Base-by-base conservation (phyloP, 2,113 vertebrate species). In the Actinemys pallida region DNA sequence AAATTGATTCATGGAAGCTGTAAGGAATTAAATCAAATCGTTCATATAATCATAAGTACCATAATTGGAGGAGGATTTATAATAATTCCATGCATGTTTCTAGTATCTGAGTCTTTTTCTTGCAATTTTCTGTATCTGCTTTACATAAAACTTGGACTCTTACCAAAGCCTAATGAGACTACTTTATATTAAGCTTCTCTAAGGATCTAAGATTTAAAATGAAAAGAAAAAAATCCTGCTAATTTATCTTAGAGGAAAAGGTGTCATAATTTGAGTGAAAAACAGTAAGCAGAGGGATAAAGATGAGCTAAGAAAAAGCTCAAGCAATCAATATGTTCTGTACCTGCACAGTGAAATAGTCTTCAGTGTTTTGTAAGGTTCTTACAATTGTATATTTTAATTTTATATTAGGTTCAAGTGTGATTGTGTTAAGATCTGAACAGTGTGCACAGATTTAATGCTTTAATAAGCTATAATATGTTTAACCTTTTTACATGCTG, bases 101-200 rank as follows among this genome's bases (percentile, higher is more conserved):
- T 86, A 92, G 90, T 80, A 91, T 98, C 95, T 95, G 89, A 97
- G 62, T 95, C 94, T 96, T 96, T 97, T 98, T 97, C 92, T 92
- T 83, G 97, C 95, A 95, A 88, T 62, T 94, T 96, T 95, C 96
- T 93, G 85, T 95, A 95, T 96, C 84, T 95, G 82, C 87, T 95
- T 96, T 95, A 96, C 93, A 94, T 94, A 96, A 87, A 97, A 97
- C 94, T 95, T 97, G 92, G 93, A 96, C 92, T 94, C 90, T 96
- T 97, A 95, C 94, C 94, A 97, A 97, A 96, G 69, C 49, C 92
- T 97, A 97, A 97, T 96, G 93, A 95, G 22, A 91, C 69, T 93
- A 94, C 76, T 95, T 94, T 94, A 97, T 96, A 91, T 96, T 97
- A 96, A 98, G 96, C 96, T 97, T 97, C 94, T 96, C 12, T 49